These are phyloP conservation scores for Cheilosia vernalis DNA, from an alignment of 2,888 invertebrate genomes.

Conservation along the genomic window DNA sequence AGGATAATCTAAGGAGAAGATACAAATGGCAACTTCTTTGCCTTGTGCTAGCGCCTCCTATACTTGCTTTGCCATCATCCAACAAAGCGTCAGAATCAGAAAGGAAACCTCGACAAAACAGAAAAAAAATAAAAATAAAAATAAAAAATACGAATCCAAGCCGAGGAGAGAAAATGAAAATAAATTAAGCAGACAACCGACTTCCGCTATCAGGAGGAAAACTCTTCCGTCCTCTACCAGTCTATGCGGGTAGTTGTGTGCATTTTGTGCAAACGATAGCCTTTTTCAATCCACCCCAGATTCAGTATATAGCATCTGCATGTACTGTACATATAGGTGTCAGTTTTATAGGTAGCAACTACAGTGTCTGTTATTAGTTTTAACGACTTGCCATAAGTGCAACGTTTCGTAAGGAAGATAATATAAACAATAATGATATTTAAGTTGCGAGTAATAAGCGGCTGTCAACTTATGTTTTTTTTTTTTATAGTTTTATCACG, in stretches of 20 bases:
- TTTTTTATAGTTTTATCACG: too few species aligned
- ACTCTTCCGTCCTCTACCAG: slow-evolving; percentile 38
- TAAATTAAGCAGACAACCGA: slow-evolving; percentile 68
- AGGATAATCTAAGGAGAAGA: slow-evolving; percentile 51
- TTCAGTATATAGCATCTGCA: slow-evolving; percentile 6
- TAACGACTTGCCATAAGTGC: not conserved
- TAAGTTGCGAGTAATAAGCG: too few species aligned
- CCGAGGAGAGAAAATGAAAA: slow-evolving; percentile 62
- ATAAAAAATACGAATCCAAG: slow-evolving; percentile 13
- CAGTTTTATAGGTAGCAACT: not conserved
- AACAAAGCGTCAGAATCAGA: slow-evolving; percentile 27
- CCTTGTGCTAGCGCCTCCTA: slow-evolving; percentile 51
- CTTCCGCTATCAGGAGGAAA: slow-evolving; percentile 60
- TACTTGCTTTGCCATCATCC: not conserved
- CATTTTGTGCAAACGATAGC: slow-evolving; percentile 56
- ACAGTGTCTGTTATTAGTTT: slow-evolving; percentile 14
- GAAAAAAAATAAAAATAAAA: not conserved
- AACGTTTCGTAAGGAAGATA: not conserved
- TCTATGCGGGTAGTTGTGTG: slow-evolving; percentile 14
- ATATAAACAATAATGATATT: too few species aligned
- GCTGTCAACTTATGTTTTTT: too few species aligned
- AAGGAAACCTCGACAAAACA: slow-evolving; percentile 20
- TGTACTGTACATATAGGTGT: slow-evolving; percentile 2
- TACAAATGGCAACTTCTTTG: slow-evolving; percentile 54
- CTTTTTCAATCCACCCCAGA: slow-evolving; percentile 31